Evolutionary conservation across 2,113 vertebrate genomes (phyloP).

Genomic region (Martes martes): DNA sequence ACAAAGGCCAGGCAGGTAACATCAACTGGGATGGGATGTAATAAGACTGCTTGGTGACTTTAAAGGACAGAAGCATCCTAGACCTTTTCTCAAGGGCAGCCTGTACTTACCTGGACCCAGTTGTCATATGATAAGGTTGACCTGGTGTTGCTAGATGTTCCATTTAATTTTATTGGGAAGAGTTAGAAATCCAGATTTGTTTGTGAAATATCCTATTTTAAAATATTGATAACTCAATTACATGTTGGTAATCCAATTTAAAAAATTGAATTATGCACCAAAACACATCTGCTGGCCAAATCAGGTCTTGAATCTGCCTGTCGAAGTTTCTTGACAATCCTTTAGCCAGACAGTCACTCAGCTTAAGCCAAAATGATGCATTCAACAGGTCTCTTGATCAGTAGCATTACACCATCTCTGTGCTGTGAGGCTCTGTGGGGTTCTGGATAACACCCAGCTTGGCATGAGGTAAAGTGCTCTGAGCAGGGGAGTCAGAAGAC

Average conservation of each 20-base stretch:
- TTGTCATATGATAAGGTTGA: not conserved
- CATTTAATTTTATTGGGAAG: not conserved
- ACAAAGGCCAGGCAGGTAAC: not conserved
- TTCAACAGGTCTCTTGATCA: not conserved
- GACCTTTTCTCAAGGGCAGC: not conserved
- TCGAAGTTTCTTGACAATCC: not conserved
- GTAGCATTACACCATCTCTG: not conserved
- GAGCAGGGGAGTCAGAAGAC: not conserved
- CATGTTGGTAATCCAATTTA: constrained; percentile 3
- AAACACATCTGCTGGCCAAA: not conserved
- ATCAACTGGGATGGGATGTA: not conserved
- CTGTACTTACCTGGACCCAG: not conserved
- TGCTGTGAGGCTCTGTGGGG: not conserved
- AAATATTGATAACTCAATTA: not conserved
- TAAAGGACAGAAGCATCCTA: not conserved
- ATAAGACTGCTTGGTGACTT: not conserved
- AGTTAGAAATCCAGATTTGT: constrained; percentile 26
- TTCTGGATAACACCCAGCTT: not conserved
- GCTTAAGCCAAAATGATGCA: not conserved
- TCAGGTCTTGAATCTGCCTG: not conserved
- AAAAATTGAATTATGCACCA: not conserved
- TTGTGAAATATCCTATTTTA: constrained; percentile 10
- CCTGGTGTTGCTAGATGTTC: not conserved
- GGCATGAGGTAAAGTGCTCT: not conserved
- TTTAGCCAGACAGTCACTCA: not conserved